Percentiles rank a stretch among this genome's conserved stretches.
Evolutionary conservation across 2,888 invertebrate species (phyloP).

Genomic region (Hirtodrosophila confusa): DNA sequence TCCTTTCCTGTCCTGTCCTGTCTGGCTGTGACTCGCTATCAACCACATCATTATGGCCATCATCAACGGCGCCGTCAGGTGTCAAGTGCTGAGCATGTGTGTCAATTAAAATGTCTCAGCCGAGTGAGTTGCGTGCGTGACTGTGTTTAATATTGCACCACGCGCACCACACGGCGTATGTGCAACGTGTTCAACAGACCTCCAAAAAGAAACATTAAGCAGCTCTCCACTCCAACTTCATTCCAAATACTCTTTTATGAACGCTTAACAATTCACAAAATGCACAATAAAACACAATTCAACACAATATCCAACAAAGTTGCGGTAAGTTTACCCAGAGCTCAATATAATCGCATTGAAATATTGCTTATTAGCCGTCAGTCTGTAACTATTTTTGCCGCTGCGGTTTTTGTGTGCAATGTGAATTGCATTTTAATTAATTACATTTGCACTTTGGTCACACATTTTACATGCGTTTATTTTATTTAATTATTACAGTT

Average conservation of each 20-base stretch:
- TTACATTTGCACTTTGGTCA: conserved; percentile 58
- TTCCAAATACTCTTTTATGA: conserved; percentile 10
- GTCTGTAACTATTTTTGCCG: conserved; percentile 25
- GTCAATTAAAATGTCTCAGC: conserved; percentile 74
- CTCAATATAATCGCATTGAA: conserved; percentile 23
- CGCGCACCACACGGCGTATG: conserved; percentile 32
- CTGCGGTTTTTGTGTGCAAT: conserved; percentile 28
- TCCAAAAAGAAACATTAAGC: conserved; percentile 4
- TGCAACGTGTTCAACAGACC: conserved; percentile 38
- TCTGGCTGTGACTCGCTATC: conserved; percentile 15
- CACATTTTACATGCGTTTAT: conserved; percentile 21
- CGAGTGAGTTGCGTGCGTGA: conserved; percentile 69
- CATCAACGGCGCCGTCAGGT: conserved; percentile 45
- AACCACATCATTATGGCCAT: conserved; percentile 31
- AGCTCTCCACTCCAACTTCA: conserved; percentile 14
- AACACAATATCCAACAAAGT: conserved; percentile 1
- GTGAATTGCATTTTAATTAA: conserved; percentile 67
- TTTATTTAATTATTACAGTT: conserved; percentile 17
- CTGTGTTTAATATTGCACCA: conserved; percentile 62
- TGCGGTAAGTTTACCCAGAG: conserved; percentile 40
- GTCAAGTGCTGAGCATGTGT: conserved; percentile 71
- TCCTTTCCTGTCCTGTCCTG: too few species aligned
- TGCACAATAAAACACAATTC: too few species aligned
- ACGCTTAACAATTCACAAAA: conserved; percentile 4
- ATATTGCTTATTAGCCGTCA: conserved; percentile 8